These are phyloP conservation scores for Eueides isabella DNA, from an alignment of 1,140 invertebrate genomes.

Conservation along the genomic window DNA sequence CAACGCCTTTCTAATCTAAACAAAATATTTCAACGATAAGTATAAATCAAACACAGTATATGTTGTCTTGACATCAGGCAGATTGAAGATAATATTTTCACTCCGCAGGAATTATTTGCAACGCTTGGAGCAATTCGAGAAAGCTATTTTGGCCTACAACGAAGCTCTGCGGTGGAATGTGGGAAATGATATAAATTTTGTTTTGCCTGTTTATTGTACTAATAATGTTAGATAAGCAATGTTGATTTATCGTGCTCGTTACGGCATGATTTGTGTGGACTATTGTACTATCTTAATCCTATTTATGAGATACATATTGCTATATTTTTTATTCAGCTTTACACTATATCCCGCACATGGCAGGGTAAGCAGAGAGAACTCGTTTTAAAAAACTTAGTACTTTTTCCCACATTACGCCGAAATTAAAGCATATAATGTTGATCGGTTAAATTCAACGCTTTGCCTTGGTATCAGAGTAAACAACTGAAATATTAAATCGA, in stretches of 20 bases:
- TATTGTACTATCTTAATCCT: too few relatives aligned
- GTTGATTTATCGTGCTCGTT: neutral
- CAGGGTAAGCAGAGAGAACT: too few relatives aligned
- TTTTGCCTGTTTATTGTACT: neutral
- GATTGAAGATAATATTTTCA: conserved; percentile 42
- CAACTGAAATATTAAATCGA: too few relatives aligned
- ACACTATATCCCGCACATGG: too few relatives aligned
- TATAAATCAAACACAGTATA: neutral
- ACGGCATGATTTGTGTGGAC: neutral
- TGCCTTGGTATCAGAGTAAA: too few relatives aligned
- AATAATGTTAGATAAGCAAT: neutral
- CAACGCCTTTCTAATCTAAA: neutral
- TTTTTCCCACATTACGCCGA: too few relatives aligned
- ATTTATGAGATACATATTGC: neutral
- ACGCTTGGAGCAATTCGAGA: conserved; percentile 72
- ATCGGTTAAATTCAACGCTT: too few relatives aligned
- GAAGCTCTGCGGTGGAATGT: conserved; percentile 75
- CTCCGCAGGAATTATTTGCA: conserved; percentile 72
- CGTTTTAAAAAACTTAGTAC: too few relatives aligned
- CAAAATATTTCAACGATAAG: neutral
- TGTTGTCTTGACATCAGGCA: neutral
- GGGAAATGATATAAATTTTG: conserved; percentile 39
- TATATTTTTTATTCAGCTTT: neutral
- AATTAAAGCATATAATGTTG: too few relatives aligned
- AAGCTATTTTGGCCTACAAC: conserved; percentile 73